phyloP scores from a whole-genome alignment of 2,888 invertebrate species.

The Trileptium ribeirensis region DNA sequence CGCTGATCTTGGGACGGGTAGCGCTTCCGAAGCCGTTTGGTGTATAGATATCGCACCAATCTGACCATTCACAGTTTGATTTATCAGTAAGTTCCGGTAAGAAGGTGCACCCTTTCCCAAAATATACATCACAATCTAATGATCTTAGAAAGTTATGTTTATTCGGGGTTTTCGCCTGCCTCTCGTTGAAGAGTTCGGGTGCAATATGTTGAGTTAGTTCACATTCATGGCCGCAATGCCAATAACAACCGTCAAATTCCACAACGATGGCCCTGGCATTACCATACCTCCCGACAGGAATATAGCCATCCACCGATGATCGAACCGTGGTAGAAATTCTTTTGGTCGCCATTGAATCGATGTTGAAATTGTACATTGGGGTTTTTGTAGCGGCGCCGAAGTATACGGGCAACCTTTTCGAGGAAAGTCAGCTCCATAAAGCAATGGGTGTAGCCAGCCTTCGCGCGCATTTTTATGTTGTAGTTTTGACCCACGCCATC shows the following conservation, averaged over 20 bases:
- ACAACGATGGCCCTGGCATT: background rate
- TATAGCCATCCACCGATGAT: background rate
- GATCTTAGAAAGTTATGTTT: background rate
- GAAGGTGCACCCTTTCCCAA: background rate
- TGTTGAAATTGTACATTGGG: background rate
- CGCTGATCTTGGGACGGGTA: background rate
- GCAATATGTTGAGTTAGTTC: background rate
- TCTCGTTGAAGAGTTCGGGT: background rate
- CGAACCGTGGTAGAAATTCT: background rate
- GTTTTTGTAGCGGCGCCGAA: background rate
- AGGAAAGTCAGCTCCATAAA: background rate
- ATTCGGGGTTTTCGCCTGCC: background rate
- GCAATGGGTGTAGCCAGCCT: background rate
- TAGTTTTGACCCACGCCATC: too few species aligned
- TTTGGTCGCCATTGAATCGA: background rate
- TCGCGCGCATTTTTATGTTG: too few species aligned
- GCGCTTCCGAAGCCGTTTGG: background rate
- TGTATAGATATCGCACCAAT: background rate
- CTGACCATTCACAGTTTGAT: background rate
- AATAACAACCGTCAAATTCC: slow-evolving; percentile 1
- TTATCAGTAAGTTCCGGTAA: background rate
- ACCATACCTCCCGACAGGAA: background rate
- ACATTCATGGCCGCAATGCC: background rate
- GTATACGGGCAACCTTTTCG: background rate
- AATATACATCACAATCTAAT: background rate